Evolutionary conservation across 1,140 invertebrate species (phyloP).

Genomic region (Monomorium pharaonis): DNA sequence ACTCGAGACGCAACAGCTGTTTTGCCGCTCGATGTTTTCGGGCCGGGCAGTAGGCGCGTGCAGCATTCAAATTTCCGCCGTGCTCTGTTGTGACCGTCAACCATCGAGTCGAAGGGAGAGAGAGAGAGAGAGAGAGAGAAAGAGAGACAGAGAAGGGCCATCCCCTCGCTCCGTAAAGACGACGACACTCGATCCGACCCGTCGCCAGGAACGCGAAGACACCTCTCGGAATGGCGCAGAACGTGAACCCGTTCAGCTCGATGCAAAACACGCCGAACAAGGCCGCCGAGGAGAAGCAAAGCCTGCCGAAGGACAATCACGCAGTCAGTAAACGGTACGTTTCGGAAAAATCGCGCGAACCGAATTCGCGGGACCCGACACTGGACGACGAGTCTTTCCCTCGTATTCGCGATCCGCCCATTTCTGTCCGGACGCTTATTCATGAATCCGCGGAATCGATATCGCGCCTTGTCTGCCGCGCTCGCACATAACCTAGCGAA

Average conservation of each 20-base stretch:
- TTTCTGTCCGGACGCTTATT: no score
- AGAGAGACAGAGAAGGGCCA: not conserved
- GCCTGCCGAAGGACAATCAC: slow-evolving; percentile 92
- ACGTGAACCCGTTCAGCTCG: slow-evolving; percentile 91
- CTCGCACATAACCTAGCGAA: slow-evolving; percentile 23
- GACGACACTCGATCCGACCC: not conserved
- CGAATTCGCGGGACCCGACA: no score
- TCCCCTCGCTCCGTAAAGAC: not conserved
- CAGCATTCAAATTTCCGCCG: slow-evolving; percentile 80
- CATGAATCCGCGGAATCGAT: not conserved
- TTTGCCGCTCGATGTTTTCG: slow-evolving; percentile 76
- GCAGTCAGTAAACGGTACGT: slow-evolving; percentile 94
- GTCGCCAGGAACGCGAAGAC: not conserved
- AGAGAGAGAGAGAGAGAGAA: not conserved
- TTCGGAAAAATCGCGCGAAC: no score
- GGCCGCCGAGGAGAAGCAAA: slow-evolving; percentile 90
- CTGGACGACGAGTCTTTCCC: no score
- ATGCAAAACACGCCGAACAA: slow-evolving; percentile 89
- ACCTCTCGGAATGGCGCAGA: slow-evolving; percentile 90
- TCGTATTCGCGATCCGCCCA: not conserved
- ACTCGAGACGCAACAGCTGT: slow-evolving; percentile 77
- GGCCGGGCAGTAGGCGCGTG: slow-evolving; percentile 54
- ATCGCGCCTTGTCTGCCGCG: not conserved
- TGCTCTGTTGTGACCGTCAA: slow-evolving; percentile 73
- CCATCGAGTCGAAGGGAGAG: not conserved